Base-by-base conservation (phyloP, 2,888 invertebrate species). In the Eristalis arbustorum region DNA sequence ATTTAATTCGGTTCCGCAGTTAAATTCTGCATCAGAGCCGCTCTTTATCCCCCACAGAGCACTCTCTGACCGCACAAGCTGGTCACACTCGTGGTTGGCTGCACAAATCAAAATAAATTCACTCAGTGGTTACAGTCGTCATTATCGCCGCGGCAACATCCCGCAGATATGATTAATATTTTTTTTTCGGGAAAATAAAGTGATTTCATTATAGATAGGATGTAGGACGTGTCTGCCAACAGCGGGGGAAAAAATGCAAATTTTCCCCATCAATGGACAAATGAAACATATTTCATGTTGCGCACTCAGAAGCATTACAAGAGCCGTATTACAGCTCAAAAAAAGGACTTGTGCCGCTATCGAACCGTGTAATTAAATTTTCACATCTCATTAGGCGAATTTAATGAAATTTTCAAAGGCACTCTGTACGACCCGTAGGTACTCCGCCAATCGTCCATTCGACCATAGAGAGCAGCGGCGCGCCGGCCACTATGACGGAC, bases 321-420 rank as follows among this genome's bases (percentile, higher is more conserved):
- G 49, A 63, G 59, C 25, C n/a, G n/a, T 72, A 68, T 68, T 28
- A 40, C 13, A 56, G 67, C 5, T 42, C 22, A 10, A 71, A 22
- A 67, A 64, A 37, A 67, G 28, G 66, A 63, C 72, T 66, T 75
- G 67, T 49, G 25, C 74, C 42, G 67, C 77, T 75, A 83, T 83
- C 74, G 87, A 83, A 87, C 83, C 87, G 87, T 87, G 78, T 87
- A 79, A 87, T 87, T 87, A 87, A 78, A 87, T 87, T 87, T 83
- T 87, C 87, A 83, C 87, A 78, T 79, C 87, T 87, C 87, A 87
- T 87, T 87, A 78, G 87, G 77, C 66, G 78, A 87, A 83, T 83
- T 87, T 87, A 87, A 87, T 87, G 87, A 87, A 87, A 83, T 83
- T 82, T 78, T 75, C 83, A 83, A 83, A 78, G 62, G 73, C 74